These are phyloP conservation scores for Hecatera dysodea DNA, from an alignment of 2,888 invertebrate species.

Conservation along the genomic window DNA sequence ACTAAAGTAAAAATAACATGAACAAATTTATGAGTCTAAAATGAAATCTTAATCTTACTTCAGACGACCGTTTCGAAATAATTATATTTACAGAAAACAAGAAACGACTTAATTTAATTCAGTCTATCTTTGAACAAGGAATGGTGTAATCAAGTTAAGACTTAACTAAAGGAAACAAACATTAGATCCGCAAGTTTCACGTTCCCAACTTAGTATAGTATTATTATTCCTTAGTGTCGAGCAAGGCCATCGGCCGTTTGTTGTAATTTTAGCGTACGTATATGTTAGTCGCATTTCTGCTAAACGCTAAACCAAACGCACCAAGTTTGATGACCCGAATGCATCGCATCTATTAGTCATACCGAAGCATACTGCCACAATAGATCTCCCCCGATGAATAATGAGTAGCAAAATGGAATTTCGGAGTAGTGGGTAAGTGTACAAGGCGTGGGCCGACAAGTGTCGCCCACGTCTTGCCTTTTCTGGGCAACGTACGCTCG, in stretches of 20 bases:
- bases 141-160: conserved; percentile 66
- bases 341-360: conserved; percentile 69
- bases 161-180: conserved; percentile 68
- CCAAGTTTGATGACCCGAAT: conserved; percentile 76
- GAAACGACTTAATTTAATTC: conserved; percentile 49
- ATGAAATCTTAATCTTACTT: conserved; percentile 31
- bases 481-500: conserved; percentile 74
- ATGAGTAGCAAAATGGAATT: conserved; percentile 62
- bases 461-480: conserved; percentile 75
- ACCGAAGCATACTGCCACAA: conserved; percentile 51
- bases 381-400: conserved; percentile 61
- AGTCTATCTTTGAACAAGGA: conserved; percentile 45
- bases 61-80: conserved; percentile 25
- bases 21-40: conserved; percentile 10
- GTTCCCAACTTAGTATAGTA: conserved; percentile 67
- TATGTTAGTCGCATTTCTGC: conserved; percentile 68
- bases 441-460: conserved; percentile 68
- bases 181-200: conserved; percentile 63
- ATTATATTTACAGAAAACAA: conserved; percentile 49
- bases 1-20: conserved; percentile 6
- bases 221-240: conserved; percentile 65
- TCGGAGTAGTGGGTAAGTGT: conserved; percentile 64
- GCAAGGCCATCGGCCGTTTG: conserved; percentile 71
- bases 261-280: conserved; percentile 71
- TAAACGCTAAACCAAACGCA: conserved; percentile 58